These are phyloP conservation scores for Xenopus laevis DNA, from an alignment of 2,113 vertebrate genomes.

Conservation along the genomic window DNA sequence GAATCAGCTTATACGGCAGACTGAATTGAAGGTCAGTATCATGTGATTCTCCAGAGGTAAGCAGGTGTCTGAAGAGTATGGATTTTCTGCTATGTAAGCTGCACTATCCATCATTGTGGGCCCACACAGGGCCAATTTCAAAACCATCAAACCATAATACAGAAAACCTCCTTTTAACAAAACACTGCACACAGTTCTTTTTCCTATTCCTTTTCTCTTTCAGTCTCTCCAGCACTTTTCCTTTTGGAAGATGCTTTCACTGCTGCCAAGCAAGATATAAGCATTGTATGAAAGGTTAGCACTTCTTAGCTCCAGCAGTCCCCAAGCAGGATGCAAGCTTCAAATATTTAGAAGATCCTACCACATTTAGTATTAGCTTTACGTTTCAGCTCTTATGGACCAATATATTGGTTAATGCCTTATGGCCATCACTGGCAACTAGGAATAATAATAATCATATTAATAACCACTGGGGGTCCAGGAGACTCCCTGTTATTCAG, in stretches of 20 bases:
- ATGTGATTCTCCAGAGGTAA: slow-evolving; percentile 71
- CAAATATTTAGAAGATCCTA: background rate
- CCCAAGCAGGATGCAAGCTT: background rate
- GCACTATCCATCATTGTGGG: slow-evolving; percentile 67
- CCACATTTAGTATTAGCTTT: too few relatives aligned
- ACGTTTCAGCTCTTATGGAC: too few relatives aligned
- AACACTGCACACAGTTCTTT: slow-evolving; percentile 53
- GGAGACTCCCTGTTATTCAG: too few relatives aligned
- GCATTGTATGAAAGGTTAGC: slow-evolving; percentile 9
- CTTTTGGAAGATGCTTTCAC: slow-evolving; percentile 1
- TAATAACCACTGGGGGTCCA: too few relatives aligned
- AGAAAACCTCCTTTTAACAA: slow-evolving; percentile 65
- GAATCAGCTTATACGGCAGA: slow-evolving; percentile 69
- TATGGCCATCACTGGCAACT: too few relatives aligned
- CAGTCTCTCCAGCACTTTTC: background rate
- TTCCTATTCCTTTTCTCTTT: slow-evolving; percentile 20
- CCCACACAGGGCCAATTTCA: slow-evolving; percentile 70
- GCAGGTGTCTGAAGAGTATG: slow-evolving; percentile 72
- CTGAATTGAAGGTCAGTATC: slow-evolving; percentile 86
- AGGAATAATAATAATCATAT: too few relatives aligned
- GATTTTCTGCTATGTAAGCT: slow-evolving; percentile 71
- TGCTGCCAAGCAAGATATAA: slow-evolving; percentile 6
- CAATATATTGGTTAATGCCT: too few relatives aligned
- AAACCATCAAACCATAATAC: slow-evolving; percentile 65
- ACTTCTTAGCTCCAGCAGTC: background rate